Percentiles rank a stretch among this genome's conserved stretches.
Conservation (phyloP, 2,113 vertebrate species). For the Chascanopsetta lugubris region DNA sequence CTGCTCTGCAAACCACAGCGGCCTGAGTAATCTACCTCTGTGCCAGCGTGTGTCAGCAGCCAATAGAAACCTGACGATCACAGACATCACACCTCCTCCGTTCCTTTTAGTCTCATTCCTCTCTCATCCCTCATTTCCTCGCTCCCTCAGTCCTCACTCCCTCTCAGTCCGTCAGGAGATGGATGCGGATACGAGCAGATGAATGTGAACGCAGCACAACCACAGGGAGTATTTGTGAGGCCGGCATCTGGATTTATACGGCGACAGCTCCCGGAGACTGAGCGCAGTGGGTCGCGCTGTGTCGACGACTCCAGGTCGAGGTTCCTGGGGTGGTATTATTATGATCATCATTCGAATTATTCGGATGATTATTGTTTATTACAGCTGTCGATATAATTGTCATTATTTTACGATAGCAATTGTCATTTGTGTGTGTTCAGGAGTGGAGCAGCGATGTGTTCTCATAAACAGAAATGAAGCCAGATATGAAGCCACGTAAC, state of each 20-base stretch:
- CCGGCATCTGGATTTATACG: constrained; percentile 20
- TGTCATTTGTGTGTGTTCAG: no score
- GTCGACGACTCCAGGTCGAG: constrained; percentile 21
- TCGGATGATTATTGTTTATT: no score
- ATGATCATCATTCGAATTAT: no score
- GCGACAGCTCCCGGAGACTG: constrained; percentile 26
- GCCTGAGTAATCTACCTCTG: constrained; percentile 59
- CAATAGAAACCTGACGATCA: constrained; percentile 28
- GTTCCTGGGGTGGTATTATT: constrained; percentile 25
- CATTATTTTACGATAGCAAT: no score
- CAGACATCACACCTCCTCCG: constrained; percentile 49
- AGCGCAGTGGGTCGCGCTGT: not conserved
- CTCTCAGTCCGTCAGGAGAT: constrained; percentile 36
- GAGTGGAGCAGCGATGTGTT: no score
- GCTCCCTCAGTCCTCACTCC: not conserved
- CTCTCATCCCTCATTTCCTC: constrained; percentile 50
- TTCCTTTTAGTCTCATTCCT: constrained; percentile 22
- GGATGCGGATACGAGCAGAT: constrained; percentile 8
- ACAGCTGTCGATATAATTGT: no score
- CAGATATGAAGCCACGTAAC: no score
- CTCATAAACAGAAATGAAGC: no score
- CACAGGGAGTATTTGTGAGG: constrained; percentile 13
- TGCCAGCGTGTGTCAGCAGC: constrained; percentile 34
- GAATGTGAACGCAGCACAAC: constrained; percentile 13
- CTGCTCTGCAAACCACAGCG: constrained; percentile 46